These are phyloP conservation scores for Megamerina dolium DNA, from an alignment of 2,888 invertebrate genomes.

Conservation along the genomic window DNA sequence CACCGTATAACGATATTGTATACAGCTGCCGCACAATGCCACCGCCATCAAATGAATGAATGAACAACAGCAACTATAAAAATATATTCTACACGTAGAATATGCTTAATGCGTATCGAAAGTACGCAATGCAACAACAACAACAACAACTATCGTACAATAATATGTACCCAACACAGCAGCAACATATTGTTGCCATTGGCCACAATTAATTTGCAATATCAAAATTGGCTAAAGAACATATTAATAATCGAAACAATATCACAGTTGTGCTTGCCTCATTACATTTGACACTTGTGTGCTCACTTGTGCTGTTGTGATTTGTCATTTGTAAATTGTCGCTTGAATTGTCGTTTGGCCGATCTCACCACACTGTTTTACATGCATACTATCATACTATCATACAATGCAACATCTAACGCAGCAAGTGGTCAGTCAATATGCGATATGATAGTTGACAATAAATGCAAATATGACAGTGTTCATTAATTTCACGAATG, in stretches of 20 bases:
- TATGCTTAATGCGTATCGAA: no score
- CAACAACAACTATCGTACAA: conserved; percentile 9
- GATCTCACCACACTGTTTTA: no score
- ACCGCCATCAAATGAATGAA: no score
- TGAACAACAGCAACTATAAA: not conserved
- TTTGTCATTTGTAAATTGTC: conserved; percentile 28
- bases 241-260: conserved; percentile 39
- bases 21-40: no score
- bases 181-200: conserved; percentile 26
- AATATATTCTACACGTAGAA: no score
- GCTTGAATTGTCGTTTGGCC: not conserved
- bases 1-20: conserved; percentile 1
- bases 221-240: conserved; percentile 38
- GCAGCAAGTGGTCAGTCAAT: conserved; percentile 27
- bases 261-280: conserved; percentile 11
- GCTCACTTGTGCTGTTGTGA: conserved; percentile 38
- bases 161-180: no score
- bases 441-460: conserved; percentile 15
- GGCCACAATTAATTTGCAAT: conserved; percentile 46
- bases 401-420: conserved; percentile 17
- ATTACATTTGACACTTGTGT: conserved; percentile 20
- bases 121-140: conserved; percentile 2
- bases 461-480: conserved; percentile 27
- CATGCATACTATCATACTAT: no score
- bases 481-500: conserved; percentile 25